Percentiles rank a stretch among this genome's conserved stretches.
These are phyloP conservation scores for Muscicapa striata DNA, from an alignment of 2,797 vertebrate species.

Conservation along the genomic window DNA sequence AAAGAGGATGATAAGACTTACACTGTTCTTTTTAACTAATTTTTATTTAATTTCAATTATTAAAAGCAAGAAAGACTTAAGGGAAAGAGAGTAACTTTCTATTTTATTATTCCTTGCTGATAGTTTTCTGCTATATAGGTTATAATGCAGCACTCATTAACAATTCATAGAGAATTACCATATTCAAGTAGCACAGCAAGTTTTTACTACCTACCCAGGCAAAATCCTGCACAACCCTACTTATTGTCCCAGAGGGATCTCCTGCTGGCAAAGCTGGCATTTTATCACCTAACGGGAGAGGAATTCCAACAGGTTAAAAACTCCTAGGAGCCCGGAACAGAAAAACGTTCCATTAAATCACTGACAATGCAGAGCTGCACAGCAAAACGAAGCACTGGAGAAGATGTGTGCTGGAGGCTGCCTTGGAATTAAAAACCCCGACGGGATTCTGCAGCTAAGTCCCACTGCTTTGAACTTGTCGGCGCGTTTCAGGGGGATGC, in stretches of 20 bases:
- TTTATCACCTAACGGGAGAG: not conserved
- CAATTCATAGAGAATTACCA: constrained; percentile 26
- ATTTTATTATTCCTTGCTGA: not conserved
- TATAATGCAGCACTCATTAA: not conserved
- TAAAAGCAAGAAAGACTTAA: not conserved
- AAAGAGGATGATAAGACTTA: not conserved
- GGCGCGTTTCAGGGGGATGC: not conserved
- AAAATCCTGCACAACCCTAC: not conserved
- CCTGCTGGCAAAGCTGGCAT: not conserved
- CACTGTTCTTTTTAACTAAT: not conserved
- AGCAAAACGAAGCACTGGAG: not conserved
- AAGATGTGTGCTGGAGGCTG: not conserved
- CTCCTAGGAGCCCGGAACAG: not conserved
- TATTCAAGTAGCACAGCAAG: constrained; percentile 40
- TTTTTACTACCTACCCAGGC: constrained; percentile 10
- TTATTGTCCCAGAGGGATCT: not conserved
- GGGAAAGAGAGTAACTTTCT: not conserved
- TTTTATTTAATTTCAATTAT: not conserved
- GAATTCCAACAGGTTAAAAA: not conserved
- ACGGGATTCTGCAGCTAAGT: not conserved
- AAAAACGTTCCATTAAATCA: not conserved
- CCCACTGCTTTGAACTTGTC: not conserved
- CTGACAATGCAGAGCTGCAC: not conserved
- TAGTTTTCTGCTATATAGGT: not conserved
- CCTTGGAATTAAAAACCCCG: not conserved